Evolutionary conservation across 2,888 invertebrate species (phyloP).

Genomic region (Parnassius mnemosyne): DNA sequence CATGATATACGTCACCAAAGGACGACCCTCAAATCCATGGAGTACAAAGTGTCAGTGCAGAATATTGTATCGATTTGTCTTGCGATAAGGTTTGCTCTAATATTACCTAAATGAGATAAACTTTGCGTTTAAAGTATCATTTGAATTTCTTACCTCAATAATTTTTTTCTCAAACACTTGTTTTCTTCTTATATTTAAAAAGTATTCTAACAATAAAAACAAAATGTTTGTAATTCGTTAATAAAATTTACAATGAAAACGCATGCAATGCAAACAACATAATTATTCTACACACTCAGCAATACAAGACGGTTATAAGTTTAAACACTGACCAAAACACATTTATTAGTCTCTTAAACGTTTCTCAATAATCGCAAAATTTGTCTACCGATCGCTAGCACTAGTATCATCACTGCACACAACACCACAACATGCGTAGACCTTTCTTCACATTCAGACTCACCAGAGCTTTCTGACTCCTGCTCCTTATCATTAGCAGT

Average conservation of each 20-base stretch:
- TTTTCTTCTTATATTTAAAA: neutral
- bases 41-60: too few species aligned
- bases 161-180: too few species aligned
- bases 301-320: constrained; percentile 31
- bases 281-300: constrained; percentile 33
- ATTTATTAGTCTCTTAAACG: constrained; percentile 46
- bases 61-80: too few species aligned
- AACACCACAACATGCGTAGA: constrained; percentile 74
- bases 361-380: constrained; percentile 61
- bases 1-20: too few species aligned
- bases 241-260: constrained; percentile 35
- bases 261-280: constrained; percentile 57
- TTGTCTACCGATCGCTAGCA: constrained; percentile 67
- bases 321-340: constrained; percentile 33
- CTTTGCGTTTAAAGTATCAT: too few species aligned
- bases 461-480: constrained; percentile 77
- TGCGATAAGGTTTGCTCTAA: too few species aligned
- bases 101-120: too few species aligned
- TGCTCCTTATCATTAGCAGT: constrained; percentile 75
- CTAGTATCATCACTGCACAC: constrained; percentile 74
- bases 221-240: constrained; percentile 16
- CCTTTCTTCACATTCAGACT: constrained; percentile 62
- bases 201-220: neutral
- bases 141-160: too few species aligned
- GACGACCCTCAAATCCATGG: too few species aligned